Evolutionary conservation across 2,113 vertebrate species (phyloP).

Genomic region (Dasypus novemcinctus): DNA sequence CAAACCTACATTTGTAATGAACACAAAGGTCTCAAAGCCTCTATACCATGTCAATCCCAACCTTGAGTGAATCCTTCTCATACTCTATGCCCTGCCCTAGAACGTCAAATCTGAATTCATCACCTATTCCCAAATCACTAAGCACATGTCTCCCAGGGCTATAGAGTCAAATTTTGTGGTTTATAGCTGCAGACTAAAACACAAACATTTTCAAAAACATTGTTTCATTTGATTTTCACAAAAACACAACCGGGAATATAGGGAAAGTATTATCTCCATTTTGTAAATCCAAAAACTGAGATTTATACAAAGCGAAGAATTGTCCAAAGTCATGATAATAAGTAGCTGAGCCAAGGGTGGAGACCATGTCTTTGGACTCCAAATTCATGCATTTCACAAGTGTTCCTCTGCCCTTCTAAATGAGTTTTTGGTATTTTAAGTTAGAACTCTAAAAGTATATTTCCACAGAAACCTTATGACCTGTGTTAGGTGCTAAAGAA

Average conservation of each 20-base stretch:
- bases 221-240: constrained; percentile 3
- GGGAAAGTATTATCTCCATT: neutral
- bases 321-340: neutral
- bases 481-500: neutral
- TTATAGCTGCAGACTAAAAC: neutral
- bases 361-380: neutral
- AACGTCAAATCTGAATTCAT: neutral
- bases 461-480: neutral
- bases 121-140: neutral
- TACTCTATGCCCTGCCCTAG: neutral
- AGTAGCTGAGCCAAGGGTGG: neutral
- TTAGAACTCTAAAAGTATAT: neutral
- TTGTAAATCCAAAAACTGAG: neutral
- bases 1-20: neutral
- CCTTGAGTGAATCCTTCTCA: neutral
- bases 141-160: neutral
- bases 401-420: neutral
- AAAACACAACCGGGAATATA: neutral
- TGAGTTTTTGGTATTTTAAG: neutral
- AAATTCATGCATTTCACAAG: neutral
- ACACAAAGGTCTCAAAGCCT: neutral
- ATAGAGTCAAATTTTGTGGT: neutral
- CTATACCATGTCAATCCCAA: neutral
- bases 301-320: neutral
- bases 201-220: neutral